A percentile compares a stretch with the other conserved stretches of the same genome.
These are phyloP conservation scores for Catocala sponsa DNA, from an alignment of 2,888 invertebrate genomes.

Conservation along the genomic window DNA sequence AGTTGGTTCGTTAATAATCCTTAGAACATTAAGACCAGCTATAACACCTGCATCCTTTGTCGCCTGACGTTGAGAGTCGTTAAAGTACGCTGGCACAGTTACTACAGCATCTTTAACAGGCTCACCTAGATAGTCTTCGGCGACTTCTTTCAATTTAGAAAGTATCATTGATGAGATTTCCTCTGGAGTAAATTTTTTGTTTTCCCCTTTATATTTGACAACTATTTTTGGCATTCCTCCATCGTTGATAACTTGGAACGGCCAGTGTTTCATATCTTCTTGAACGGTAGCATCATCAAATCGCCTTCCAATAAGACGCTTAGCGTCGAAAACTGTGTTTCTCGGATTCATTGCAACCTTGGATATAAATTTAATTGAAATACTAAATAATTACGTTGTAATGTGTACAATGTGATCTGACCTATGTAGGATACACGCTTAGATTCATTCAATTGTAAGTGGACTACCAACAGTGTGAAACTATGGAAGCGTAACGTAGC, in stretches of 20 bases:
- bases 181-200: slow-evolving; percentile 93
- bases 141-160: slow-evolving; percentile 94
- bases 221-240: slow-evolving; percentile 92
- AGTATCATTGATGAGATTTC: slow-evolving; percentile 96
- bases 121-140: slow-evolving; percentile 92
- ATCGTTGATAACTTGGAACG: slow-evolving; percentile 91
- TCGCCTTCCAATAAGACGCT: slow-evolving; percentile 94
- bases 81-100: slow-evolving; percentile 95
- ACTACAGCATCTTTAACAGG: slow-evolving; percentile 93
- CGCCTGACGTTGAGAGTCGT: slow-evolving; percentile 94
- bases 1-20: slow-evolving; percentile 97
- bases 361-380: slow-evolving; percentile 28
- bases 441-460: too few species aligned
- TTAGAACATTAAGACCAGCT: slow-evolving; percentile 95
- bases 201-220: slow-evolving; percentile 92
- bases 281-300: slow-evolving; percentile 93
- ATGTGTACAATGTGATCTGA: too few species aligned
- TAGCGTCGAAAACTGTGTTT: slow-evolving; percentile 95
- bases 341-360: slow-evolving; percentile 93
- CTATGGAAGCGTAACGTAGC: too few species aligned
- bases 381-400: too few species aligned
- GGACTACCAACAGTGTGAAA: too few species aligned
- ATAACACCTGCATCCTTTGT: slow-evolving; percentile 96
- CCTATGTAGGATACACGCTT: too few species aligned
- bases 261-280: slow-evolving; percentile 95